A percentile compares a stretch with the other conserved stretches of the same genome.
These are phyloP conservation scores for Himalopsyche tibetana DNA, from an alignment of 2,888 invertebrate species.

Conservation along the genomic window DNA sequence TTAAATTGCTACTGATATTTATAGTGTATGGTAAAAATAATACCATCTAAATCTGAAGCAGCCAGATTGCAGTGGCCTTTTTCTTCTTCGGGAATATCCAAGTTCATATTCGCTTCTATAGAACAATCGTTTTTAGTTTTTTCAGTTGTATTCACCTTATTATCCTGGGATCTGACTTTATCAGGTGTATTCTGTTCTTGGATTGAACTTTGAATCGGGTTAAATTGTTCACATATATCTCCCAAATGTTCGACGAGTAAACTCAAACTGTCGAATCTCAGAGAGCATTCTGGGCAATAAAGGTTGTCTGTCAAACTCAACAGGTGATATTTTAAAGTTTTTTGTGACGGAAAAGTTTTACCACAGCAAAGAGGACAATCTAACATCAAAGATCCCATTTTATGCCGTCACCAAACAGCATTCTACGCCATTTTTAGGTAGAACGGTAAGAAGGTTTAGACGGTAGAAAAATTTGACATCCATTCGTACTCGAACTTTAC, in stretches of 20 bases:
- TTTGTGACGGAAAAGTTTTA: slow-evolving; percentile 78
- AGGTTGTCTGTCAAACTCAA: slow-evolving; percentile 78
- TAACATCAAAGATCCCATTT: slow-evolving; percentile 76
- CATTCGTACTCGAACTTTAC: slow-evolving; percentile 3
- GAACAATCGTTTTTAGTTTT: slow-evolving; percentile 57
- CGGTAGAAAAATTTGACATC: slow-evolving; percentile 28
- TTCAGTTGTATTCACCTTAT: slow-evolving; percentile 57
- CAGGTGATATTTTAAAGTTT: slow-evolving; percentile 75
- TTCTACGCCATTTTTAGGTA: slow-evolving; percentile 56
- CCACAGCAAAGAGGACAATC: slow-evolving; percentile 82
- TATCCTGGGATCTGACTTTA: slow-evolving; percentile 47
- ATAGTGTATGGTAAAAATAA: slow-evolving; percentile 33
- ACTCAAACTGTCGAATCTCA: slow-evolving; percentile 75
- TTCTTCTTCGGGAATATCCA: slow-evolving; percentile 55
- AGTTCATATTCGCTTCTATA: slow-evolving; percentile 66
- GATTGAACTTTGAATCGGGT: slow-evolving; percentile 52
- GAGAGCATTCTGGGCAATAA: slow-evolving; percentile 79
- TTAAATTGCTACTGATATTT: background rate
- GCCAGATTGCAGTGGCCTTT: slow-evolving; percentile 67
- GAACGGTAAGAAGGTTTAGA: slow-evolving; percentile 35
- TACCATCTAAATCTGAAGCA: slow-evolving; percentile 51
- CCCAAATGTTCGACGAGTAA: slow-evolving; percentile 79
- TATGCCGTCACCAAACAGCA: slow-evolving; percentile 64
- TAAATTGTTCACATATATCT: slow-evolving; percentile 67
- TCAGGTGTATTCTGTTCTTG: slow-evolving; percentile 27